Conservation (phyloP, 2,888 invertebrate genomes). For the Parnassius glacialis region DNA sequence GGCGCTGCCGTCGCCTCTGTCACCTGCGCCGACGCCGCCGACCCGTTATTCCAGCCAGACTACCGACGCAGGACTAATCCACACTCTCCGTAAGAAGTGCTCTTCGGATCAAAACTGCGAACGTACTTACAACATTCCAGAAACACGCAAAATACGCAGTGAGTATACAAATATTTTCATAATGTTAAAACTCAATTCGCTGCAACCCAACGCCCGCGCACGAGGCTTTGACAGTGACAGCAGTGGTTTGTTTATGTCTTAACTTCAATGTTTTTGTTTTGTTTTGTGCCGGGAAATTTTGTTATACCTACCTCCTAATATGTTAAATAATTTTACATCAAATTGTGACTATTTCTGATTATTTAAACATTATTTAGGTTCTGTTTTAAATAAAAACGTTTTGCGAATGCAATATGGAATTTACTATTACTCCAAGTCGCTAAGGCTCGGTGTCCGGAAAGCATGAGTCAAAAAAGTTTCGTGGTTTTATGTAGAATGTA, state of each 20-base stretch:
- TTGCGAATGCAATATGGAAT: slow-evolving; percentile 18
- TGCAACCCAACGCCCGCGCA: slow-evolving; percentile 33
- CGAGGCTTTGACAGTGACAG: slow-evolving; percentile 58
- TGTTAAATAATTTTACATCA: background rate
- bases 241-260: slow-evolving; percentile 55
- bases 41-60: slow-evolving; percentile 36
- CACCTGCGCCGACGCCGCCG: slow-evolving; percentile 50
- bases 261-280: slow-evolving; percentile 28
- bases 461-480: slow-evolving; percentile 44
- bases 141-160: slow-evolving; percentile 27
- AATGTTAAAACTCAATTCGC: background rate
- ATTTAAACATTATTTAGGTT: background rate
- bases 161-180: slow-evolving; percentile 24
- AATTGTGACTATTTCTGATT: slow-evolving; percentile 8
- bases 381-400: background rate
- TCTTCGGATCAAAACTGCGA: slow-evolving; percentile 12
- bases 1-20: slow-evolving; percentile 60
- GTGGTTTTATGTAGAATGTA: slow-evolving; percentile 30
- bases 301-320: background rate
- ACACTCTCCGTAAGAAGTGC: slow-evolving; percentile 26
- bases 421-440: slow-evolving; percentile 34
- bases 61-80: slow-evolving; percentile 32
- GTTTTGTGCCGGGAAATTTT: slow-evolving; percentile 25
- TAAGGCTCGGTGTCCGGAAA: slow-evolving; percentile 49
- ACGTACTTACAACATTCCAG: slow-evolving; percentile 25